A percentile compares a stretch with the other conserved stretches of the same genome.
These are phyloP conservation scores for Hyaena hyaena DNA, from an alignment of 2,113 vertebrate species.

Conservation along the genomic window DNA sequence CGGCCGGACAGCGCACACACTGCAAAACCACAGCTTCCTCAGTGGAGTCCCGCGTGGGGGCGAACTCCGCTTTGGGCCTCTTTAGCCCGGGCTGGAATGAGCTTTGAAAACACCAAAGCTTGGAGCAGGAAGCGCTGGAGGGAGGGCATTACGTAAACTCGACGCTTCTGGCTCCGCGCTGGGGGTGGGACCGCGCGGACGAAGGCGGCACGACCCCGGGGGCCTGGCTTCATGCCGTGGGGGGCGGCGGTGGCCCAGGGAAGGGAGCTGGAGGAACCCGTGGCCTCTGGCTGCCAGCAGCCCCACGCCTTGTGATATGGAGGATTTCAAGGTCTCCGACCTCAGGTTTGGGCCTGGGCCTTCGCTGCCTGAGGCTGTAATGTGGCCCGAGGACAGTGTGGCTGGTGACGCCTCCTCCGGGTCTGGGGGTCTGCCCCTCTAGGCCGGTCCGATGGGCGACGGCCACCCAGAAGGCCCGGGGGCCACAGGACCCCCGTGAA, in stretches of 20 bases:
- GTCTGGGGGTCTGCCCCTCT: neutral
- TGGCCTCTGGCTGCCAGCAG: too few relatives aligned
- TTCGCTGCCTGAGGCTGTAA: neutral
- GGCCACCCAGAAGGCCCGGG: neutral
- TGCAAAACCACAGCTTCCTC: conserved; percentile 71
- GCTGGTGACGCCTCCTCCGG: neutral
- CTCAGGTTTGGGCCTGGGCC: neutral
- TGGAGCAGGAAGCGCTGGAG: neutral
- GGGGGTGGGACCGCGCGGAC: too few relatives aligned
- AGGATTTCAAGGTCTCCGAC: neutral
- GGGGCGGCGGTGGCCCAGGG: neutral
- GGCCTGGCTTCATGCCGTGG: too few relatives aligned
- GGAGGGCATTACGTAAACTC: rapidly evolving
- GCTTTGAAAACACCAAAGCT: neutral
- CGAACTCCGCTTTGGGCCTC: conserved; percentile 60
- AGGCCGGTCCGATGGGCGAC: rapidly evolving
- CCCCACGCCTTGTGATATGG: rapidly evolving
- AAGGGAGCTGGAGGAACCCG: rapidly evolving
- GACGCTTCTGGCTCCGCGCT: neutral
- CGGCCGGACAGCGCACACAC: conserved; percentile 69
- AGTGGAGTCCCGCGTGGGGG: conserved; percentile 23
- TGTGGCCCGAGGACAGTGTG: rapidly evolving
- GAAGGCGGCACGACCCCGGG: too few relatives aligned
- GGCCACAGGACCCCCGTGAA: neutral
- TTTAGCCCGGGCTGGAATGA: conserved; percentile 19